A percentile compares a stretch with the other conserved stretches of the same genome.
These are phyloP conservation scores for Thymelicus sylvestris DNA, from an alignment of 2,888 invertebrate species.

Conservation along the genomic window DNA sequence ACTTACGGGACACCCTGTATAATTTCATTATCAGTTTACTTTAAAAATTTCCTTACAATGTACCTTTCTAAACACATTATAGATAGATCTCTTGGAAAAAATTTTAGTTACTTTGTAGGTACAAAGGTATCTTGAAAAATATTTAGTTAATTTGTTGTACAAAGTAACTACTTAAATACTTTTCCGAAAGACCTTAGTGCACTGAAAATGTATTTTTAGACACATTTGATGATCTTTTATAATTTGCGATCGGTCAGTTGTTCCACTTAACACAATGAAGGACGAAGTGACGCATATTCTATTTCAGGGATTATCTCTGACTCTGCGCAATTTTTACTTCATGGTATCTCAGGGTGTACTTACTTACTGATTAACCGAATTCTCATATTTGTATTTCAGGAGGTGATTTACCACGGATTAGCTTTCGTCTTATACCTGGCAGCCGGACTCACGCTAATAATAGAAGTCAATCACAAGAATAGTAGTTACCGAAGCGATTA, in stretches of 20 bases:
- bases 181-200: too few relatives aligned
- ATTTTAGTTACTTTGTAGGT: neutral
- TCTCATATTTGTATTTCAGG: conserved; percentile 82
- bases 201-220: neutral
- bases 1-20: too few relatives aligned
- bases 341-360: too few relatives aligned
- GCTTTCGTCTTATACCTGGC: conserved; percentile 90
- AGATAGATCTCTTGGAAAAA: neutral
- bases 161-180: too few relatives aligned
- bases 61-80: too few relatives aligned
- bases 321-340: neutral
- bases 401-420: conserved; percentile 91
- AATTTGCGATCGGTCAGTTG: neutral
- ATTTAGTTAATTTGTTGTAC: too few relatives aligned
- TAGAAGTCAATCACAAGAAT: conserved; percentile 85
- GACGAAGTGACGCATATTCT: neutral
- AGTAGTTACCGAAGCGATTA: conserved; percentile 82
- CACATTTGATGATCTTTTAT: neutral
- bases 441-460: conserved; percentile 88
- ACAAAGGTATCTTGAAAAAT: too few relatives aligned
- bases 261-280: neutral
- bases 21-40: too few relatives aligned
- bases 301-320: neutral
- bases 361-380: neutral
- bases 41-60: too few relatives aligned